These are phyloP conservation scores for Drosophila suzukii DNA, from an alignment of 1,140 invertebrate genomes.

Conservation along the genomic window DNA sequence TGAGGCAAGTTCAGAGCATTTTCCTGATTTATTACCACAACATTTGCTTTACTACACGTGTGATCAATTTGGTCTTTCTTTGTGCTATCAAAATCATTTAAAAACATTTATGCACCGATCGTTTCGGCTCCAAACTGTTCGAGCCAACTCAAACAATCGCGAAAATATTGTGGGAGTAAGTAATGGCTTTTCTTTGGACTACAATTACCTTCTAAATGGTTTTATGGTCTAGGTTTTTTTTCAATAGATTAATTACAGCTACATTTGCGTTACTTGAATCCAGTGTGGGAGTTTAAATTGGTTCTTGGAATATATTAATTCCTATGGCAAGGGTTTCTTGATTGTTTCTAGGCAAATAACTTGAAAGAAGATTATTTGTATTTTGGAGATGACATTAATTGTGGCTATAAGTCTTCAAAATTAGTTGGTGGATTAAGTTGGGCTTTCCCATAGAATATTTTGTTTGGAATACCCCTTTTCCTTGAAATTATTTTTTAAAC, in stretches of 20 bases:
- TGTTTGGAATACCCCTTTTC: too few species aligned
- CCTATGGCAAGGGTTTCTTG: neutral
- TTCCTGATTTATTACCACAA: conserved; percentile 34
- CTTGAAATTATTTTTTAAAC: too few species aligned
- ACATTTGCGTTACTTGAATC: conserved; percentile 1
- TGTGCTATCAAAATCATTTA: conserved; percentile 35
- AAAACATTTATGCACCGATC: conserved; percentile 34
- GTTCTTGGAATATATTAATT: conserved; percentile 1
- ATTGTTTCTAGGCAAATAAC: neutral
- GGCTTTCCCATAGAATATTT: too few species aligned
- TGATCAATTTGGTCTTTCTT: conserved; percentile 16
- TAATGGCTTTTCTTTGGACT: conserved; percentile 2
- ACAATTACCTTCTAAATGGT: conserved; percentile 23
- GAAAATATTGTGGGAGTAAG: conserved; percentile 22
- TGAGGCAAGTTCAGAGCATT: conserved; percentile 33
- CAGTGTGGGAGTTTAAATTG: conserved; percentile 18
- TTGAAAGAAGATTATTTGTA: neutral
- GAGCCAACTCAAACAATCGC: conserved; percentile 13
- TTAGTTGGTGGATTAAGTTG: too few species aligned
- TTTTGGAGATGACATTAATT: too few species aligned
- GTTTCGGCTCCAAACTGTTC: conserved; percentile 1
- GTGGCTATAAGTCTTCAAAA: too few species aligned
- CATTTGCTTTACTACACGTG: conserved; percentile 33
- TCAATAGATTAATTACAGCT: conserved; percentile 26
- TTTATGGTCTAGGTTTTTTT: conserved; percentile 3